Evolutionary conservation across 2,888 invertebrate genomes (phyloP).

Genomic region (Noctuana brunneofusca): DNA sequence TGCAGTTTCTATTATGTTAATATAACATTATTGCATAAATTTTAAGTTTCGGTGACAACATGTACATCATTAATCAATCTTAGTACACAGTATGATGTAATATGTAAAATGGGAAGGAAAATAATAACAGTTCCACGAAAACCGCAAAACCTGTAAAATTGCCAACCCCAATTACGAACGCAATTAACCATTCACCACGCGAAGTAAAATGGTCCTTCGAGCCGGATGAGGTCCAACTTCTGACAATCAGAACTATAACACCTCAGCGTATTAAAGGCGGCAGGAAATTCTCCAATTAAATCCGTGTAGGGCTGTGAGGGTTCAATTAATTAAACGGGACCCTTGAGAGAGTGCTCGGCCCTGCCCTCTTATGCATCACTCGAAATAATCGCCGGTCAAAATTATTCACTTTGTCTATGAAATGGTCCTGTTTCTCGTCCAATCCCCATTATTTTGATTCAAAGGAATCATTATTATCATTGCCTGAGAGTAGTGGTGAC

Average conservation of each 20-base stretch:
- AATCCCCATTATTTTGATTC: background rate
- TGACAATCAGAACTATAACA: slow-evolving; percentile 37
- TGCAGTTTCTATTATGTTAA: too few species aligned
- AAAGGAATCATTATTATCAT: background rate
- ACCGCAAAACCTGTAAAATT: background rate
- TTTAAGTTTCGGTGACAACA: too few species aligned
- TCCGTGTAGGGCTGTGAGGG: slow-evolving; percentile 50
- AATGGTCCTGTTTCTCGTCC: slow-evolving; percentile 21
- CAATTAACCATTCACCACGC: slow-evolving; percentile 21
- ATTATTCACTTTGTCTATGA: slow-evolving; percentile 63
- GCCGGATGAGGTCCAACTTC: slow-evolving; percentile 25
- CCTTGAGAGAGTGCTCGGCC: slow-evolving; percentile 50
- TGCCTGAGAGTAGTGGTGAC: background rate
- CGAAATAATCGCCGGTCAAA: slow-evolving; percentile 69
- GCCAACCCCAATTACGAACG: slow-evolving; percentile 17
- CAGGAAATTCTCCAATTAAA: slow-evolving; percentile 58
- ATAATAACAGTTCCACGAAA: too few species aligned
- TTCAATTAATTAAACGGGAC: slow-evolving; percentile 67
- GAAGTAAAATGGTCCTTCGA: slow-evolving; percentile 26
- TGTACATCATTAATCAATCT: too few species aligned
- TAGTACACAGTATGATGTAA: too few species aligned
- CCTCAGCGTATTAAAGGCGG: slow-evolving; percentile 40
- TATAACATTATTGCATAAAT: too few species aligned
- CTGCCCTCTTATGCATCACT: slow-evolving; percentile 54
- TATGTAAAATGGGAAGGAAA: too few species aligned